A percentile compares a stretch with the other conserved stretches of the same genome.
Conservation (phyloP, 2,888 invertebrate species). For the Chloroclystis v-ata region DNA sequence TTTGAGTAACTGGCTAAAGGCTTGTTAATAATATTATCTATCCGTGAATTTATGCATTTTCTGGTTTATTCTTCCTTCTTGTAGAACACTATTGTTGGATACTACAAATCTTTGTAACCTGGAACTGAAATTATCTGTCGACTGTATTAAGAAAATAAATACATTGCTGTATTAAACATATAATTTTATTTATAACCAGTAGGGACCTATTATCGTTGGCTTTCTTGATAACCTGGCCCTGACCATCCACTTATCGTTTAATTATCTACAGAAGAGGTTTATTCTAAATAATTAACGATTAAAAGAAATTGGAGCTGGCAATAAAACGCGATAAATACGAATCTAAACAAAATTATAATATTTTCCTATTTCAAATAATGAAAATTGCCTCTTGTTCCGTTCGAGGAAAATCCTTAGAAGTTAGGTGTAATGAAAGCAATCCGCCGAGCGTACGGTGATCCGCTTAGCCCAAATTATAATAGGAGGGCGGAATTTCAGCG, state of each 20-base stretch:
- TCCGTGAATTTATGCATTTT: no score
- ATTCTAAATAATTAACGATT: neutral
- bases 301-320: neutral
- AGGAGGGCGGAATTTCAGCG: constrained; percentile 61
- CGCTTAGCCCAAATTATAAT: constrained; percentile 62
- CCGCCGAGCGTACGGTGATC: constrained; percentile 51
- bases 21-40: neutral
- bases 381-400: constrained; percentile 27
- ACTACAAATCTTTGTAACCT: constrained; percentile 3
- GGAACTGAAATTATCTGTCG: constrained; percentile 41
- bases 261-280: no score
- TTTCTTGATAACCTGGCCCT: neutral
- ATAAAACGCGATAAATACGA: neutral
- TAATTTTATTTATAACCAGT: constrained; percentile 14
- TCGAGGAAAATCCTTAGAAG: constrained; percentile 37
- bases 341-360: constrained; percentile 7
- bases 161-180: constrained; percentile 34
- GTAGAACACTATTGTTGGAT: constrained; percentile 13
- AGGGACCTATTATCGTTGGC: no score
- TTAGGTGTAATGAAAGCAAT: constrained; percentile 48
- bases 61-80: neutral
- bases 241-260: no score
- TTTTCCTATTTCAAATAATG: constrained; percentile 25
- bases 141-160: constrained; percentile 62
- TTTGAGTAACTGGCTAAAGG: neutral